Conservation (phyloP, 2,113 vertebrate species). For the Lanius collurio region DNA sequence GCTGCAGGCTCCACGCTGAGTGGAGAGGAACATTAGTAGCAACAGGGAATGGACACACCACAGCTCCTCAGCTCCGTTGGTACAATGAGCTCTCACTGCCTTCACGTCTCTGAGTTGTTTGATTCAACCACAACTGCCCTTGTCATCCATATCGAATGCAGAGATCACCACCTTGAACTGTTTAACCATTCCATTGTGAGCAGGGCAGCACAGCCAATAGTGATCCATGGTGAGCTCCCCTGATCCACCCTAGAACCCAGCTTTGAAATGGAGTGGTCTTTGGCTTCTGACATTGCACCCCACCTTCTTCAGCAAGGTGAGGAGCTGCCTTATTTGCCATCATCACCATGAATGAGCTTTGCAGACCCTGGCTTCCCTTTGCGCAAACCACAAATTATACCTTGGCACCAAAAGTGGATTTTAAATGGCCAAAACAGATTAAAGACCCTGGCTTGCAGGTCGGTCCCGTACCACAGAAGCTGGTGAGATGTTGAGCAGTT, state of each 20-base stretch:
- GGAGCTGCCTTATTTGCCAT: background rate
- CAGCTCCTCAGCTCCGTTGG: background rate
- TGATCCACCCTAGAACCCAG: background rate
- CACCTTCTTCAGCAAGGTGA: background rate
- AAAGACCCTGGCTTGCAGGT: background rate
- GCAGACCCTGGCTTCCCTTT: background rate
- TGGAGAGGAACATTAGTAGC: background rate
- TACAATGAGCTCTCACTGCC: background rate
- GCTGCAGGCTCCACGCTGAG: rapidly evolving
- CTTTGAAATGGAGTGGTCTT: background rate
- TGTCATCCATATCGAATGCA: rapidly evolving
- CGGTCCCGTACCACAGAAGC: background rate
- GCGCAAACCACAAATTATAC: background rate
- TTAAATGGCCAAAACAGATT: background rate
- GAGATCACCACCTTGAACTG: background rate
- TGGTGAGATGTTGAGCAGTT: background rate
- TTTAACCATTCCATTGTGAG: background rate
- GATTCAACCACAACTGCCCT: background rate
- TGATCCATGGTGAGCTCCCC: background rate
- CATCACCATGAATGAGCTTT: background rate
- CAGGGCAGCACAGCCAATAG: background rate
- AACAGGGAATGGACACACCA: background rate
- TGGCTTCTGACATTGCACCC: background rate
- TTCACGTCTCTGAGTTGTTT: background rate
- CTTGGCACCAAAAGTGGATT: background rate